Conservation (phyloP, 2,797 vertebrate genomes). For the Trachops cirrhosus region DNA sequence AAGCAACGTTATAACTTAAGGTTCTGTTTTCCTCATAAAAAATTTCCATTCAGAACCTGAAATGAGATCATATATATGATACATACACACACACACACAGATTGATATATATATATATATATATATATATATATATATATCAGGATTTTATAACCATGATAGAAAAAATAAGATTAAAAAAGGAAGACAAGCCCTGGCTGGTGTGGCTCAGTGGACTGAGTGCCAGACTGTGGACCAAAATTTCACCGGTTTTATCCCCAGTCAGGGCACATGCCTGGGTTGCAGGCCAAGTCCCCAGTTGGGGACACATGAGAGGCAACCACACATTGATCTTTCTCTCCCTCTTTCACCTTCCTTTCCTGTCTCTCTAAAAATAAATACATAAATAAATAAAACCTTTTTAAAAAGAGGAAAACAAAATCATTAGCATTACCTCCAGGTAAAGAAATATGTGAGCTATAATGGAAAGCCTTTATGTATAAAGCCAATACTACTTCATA, state of each 20-base stretch:
- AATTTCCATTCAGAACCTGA: background rate
- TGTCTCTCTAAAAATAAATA: background rate
- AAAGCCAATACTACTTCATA: constrained; percentile 45
- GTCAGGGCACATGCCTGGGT: background rate
- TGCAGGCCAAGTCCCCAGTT: background rate
- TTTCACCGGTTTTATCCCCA: background rate
- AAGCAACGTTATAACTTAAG: background rate
- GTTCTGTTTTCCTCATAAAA: background rate
- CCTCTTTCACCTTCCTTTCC: background rate
- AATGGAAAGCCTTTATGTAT: background rate
- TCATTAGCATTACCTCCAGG: constrained; percentile 34
- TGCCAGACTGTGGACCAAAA: background rate
- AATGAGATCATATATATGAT: background rate
- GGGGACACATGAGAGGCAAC: background rate
- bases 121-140: too few relatives aligned
- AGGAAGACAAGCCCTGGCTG: background rate
- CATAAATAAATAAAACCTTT: background rate
- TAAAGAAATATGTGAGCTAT: constrained; percentile 8
- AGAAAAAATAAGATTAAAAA: constrained; percentile 33
- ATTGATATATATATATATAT: background rate
- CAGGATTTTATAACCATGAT: background rate
- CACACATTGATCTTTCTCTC: background rate
- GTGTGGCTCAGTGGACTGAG: background rate
- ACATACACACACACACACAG: too few relatives aligned
- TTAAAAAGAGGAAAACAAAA: background rate